Percentiles rank a stretch among this genome's conserved stretches.
phyloP scores from a whole-genome alignment of 2,113 vertebrate species.

The Phyllostomus discolor region DNA sequence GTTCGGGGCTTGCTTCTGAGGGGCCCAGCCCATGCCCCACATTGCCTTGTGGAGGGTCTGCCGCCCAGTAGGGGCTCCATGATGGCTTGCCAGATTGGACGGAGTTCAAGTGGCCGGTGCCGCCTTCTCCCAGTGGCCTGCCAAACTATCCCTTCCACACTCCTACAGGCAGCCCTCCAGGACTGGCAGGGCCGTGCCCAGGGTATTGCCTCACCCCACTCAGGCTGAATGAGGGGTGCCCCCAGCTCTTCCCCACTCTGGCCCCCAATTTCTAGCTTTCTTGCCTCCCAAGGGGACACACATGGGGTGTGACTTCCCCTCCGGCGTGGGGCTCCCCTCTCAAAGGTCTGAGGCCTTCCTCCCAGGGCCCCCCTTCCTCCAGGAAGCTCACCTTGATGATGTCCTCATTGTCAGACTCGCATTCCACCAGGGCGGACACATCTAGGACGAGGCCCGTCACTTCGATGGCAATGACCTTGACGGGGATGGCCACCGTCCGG shows the following conservation, averaged over 20 bases:
- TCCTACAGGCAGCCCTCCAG: not conserved
- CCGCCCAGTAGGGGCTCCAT: not conserved
- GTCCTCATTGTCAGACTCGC: conserved; percentile 96
- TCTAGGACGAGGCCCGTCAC: conserved; percentile 90
- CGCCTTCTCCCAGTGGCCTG: not conserved
- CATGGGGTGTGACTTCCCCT: not conserved
- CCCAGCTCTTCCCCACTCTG: accelerated
- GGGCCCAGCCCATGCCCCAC: accelerated
- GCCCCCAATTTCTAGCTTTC: not conserved
- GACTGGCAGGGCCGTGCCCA: not conserved
- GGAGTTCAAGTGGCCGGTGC: not conserved
- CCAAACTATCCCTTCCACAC: too few relatives aligned
- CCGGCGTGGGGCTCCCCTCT: not conserved
- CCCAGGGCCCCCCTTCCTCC: not conserved
- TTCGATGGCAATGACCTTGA: conserved; percentile 97
- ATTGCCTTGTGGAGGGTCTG: not conserved
- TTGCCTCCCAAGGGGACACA: not conserved
- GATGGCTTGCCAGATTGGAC: not conserved
- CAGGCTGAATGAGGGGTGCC: not conserved
- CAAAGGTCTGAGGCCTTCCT: not conserved
- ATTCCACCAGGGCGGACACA: conserved; percentile 89
- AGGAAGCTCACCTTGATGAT: conserved; percentile 92
- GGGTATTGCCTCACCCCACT: not conserved
- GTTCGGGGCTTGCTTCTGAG: not conserved
- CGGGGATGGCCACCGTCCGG: conserved; percentile 94